Evolutionary conservation across 2,797 vertebrate genomes (phyloP).

Genomic region (Lemur catta): DNA sequence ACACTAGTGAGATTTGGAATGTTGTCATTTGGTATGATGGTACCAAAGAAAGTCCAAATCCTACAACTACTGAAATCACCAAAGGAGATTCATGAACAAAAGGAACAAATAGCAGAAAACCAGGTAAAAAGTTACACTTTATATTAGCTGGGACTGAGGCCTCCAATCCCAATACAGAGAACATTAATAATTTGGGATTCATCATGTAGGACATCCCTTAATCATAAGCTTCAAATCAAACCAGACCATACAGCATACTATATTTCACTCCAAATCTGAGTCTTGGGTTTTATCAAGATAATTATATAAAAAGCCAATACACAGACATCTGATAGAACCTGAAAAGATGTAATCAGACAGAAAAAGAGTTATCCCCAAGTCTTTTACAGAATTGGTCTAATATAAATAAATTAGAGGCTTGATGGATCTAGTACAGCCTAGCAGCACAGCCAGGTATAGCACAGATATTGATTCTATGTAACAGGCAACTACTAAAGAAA

Average conservation of each 20-base stretch:
- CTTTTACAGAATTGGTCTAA: neutral
- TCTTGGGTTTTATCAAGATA: neutral
- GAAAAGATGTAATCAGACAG: constrained; percentile 19
- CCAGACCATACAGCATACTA: neutral
- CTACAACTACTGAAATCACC: neutral
- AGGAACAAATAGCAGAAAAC: constrained; percentile 12
- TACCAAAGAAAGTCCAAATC: neutral
- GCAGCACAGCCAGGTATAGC: too few relatives aligned
- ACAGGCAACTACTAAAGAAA: neutral
- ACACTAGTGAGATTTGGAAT: neutral
- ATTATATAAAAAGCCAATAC: neutral
- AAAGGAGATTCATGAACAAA: constrained; percentile 8
- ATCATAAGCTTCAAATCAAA: constrained; percentile 30
- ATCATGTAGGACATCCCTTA: neutral
- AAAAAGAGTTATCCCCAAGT: neutral
- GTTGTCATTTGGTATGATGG: neutral
- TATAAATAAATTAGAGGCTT: neutral
- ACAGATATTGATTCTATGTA: neutral
- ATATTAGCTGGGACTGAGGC: neutral
- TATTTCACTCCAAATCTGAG: constrained; percentile 7
- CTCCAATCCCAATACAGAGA: neutral
- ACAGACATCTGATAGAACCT: neutral
- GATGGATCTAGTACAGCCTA: neutral
- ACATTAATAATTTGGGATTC: neutral
- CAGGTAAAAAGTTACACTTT: neutral